phyloP scores from a whole-genome alignment of 2,888 invertebrate species.

The Mayetiola destructor region DNA sequence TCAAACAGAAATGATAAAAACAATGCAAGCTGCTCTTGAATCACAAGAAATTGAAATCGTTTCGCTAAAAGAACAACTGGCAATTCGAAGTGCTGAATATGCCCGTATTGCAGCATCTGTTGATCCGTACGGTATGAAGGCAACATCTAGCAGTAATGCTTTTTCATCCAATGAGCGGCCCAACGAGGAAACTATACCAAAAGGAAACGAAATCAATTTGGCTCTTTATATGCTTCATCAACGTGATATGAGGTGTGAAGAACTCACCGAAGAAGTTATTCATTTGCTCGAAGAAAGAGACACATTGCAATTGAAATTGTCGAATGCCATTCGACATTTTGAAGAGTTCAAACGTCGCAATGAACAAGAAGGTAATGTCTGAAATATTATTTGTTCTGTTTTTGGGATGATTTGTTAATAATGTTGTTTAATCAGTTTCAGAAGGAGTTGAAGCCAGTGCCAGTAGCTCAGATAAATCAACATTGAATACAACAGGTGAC shows the following conservation, averaged over 20 bases:
- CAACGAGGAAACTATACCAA: background rate
- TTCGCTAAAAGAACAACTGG: constrained; percentile 52
- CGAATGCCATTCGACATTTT: constrained; percentile 61
- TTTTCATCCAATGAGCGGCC: background rate
- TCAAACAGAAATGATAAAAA: constrained; percentile 31
- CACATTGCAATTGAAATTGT: constrained; percentile 64
- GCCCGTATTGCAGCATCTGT: constrained; percentile 37
- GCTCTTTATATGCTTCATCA: constrained; percentile 76
- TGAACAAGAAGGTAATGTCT: constrained; percentile 11
- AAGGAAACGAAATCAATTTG: constrained; percentile 55
- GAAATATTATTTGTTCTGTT: background rate
- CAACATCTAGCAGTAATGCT: constrained; percentile 22
- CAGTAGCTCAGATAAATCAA: constrained; percentile 18
- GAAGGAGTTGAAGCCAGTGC: constrained; percentile 18
- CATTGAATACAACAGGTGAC: constrained; percentile 13
- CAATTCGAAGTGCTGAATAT: constrained; percentile 43
- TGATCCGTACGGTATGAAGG: constrained; percentile 27
- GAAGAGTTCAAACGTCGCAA: constrained; percentile 38
- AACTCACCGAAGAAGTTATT: constrained; percentile 69
- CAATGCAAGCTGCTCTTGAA: constrained; percentile 43
- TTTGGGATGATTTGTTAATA: background rate
- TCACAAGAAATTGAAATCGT: constrained; percentile 60
- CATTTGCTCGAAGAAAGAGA: constrained; percentile 73
- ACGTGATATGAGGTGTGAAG: constrained; percentile 72
- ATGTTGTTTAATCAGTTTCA: background rate